Conservation (phyloP, 2,797 vertebrate genomes). For the Philypnodon macrostomus region DNA sequence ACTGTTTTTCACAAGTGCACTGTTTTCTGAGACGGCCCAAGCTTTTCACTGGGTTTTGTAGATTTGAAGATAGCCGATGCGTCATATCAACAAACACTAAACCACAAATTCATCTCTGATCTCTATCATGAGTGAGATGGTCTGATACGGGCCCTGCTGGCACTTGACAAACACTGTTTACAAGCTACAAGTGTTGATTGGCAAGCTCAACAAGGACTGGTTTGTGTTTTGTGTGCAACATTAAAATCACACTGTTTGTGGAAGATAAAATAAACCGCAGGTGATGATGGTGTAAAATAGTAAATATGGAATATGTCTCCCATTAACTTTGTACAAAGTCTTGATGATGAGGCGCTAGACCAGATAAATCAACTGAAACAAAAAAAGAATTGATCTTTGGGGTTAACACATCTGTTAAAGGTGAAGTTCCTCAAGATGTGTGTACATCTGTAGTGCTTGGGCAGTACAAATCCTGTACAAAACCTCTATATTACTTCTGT, state of each 20-base stretch:
- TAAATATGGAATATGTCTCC: constrained; percentile 5
- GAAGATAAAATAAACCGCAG: constrained; percentile 2
- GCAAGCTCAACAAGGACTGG: constrained; percentile 33
- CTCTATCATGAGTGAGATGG: constrained; percentile 37
- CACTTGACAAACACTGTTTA: constrained; percentile 49
- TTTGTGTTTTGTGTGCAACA: constrained; percentile 19
- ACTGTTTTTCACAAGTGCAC: constrained; percentile 22
- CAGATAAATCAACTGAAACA: not conserved
- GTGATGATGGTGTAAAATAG: constrained; percentile 1
- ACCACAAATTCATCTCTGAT: constrained; percentile 41
- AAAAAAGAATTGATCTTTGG: constrained; percentile 3
- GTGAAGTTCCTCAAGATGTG: no score
- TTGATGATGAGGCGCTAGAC: not conserved
- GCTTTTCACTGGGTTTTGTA: constrained; percentile 31
- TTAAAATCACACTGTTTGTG: constrained; percentile 8
- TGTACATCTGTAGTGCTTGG: no score
- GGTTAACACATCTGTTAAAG: no score
- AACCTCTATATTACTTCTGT: no score
- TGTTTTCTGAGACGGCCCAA: constrained; percentile 19
- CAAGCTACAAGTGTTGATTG: constrained; percentile 43
- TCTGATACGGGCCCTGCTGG: constrained; percentile 38
- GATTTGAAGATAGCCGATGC: constrained; percentile 37
- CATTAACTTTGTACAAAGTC: not conserved
- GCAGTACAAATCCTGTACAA: no score
- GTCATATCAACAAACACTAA: constrained; percentile 36